Evolutionary conservation across 2,113 vertebrate species (phyloP), one percentile per base, ranked within the genome.

Genomic region (Myotis davidii): DNA sequence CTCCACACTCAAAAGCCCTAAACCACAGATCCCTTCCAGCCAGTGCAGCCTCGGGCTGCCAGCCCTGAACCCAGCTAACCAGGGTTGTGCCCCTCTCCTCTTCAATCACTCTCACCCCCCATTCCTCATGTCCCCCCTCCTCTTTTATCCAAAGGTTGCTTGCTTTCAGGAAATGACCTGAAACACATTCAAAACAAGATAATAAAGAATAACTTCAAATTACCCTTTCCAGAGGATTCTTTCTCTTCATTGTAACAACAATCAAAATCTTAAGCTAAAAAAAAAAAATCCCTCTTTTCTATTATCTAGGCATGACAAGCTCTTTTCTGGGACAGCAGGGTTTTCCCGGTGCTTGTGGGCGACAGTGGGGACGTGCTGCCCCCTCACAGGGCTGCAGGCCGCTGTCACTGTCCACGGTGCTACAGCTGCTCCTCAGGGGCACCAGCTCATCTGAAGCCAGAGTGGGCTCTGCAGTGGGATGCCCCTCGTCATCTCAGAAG

Each of bases 111-210:
- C 6, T 12, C 21, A 52, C 29, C 6, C 21, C 37, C 56, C 27
- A 12, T 32, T 88, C 67, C 39, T 70, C 42, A 23, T 52, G 18
- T 48, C 17, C 9, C 9, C n/a, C 25, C n/a, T 48, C 32, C 81
- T 37, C 37, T 69, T 88, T 83, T n/a, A 85, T 50, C 52, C 52
- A 79, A 50, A 87, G 18, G 7, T 69, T 39, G 70, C 37, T 14
- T 1, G 3, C 69, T 76, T 94, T 94, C 8, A 69, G 61, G 67
- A 77, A 94, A 94, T 39, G n/a, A 93, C 23, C 70, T 67, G 37
- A 93, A 94, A 88, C 21, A n/a, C 87, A 90, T 27, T 85, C 82
- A 79, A 87, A 78, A 34, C n/a, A 81, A 89, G 61, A 65, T 9
- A 56, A 77, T n/a, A 42, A 85, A 37, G 17, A n/a, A 74, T 52